Base-by-base conservation (phyloP, 1,140 invertebrate genomes). In the Papilio aristodemus region DNA sequence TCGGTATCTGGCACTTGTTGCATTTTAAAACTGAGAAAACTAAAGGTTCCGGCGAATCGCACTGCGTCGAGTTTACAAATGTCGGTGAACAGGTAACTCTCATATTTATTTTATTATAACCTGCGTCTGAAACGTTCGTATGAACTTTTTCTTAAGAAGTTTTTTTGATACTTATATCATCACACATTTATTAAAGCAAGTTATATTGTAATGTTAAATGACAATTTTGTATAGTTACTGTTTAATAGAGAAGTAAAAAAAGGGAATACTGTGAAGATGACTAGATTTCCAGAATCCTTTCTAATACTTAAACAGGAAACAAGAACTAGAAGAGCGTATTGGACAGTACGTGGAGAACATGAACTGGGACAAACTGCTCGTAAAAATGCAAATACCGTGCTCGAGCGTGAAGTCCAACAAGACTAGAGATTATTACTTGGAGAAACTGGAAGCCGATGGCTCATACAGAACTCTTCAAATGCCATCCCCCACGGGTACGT, bases 311-410 rank as follows among this genome's bases (percentile, higher is more conserved):
- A 17, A 17, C 58, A 89, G 87, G 87, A 89, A 76, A 80, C 80
- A 81, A 36, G 71, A 82, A 6, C 64, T 89, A 22, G 71, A 78
- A 67, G 77, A 84, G 13, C 70, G 71, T 8, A 80, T 89, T 37
- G 82, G 75, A 1, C 80, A 87, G 43, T 89, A 75, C 59, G 80
- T 90, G 7, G 83, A 86, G 27, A 86, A 88, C 43, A 63, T 90
- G 13, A 77, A 83, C 43, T 90, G 87, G 87, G 79, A 84, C 11
- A 84, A 70, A 13, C 37, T 90, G 6, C 72, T 80, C 0, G 62
- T 90, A 22, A 88, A 87, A 70, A 90, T 90, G 87, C 80, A 84
- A 67, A 87, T 90, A n/a, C 87, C 87, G 6, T 89, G 86, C 69
- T 68, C 75, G 7, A 73, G 64, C 10, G 43, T 70, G 2, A 72